Evolutionary conservation across 37 sponge, comb jelly and placozoan genomes (phyloP).

Genomic region (Eunapius fragilis): DNA sequence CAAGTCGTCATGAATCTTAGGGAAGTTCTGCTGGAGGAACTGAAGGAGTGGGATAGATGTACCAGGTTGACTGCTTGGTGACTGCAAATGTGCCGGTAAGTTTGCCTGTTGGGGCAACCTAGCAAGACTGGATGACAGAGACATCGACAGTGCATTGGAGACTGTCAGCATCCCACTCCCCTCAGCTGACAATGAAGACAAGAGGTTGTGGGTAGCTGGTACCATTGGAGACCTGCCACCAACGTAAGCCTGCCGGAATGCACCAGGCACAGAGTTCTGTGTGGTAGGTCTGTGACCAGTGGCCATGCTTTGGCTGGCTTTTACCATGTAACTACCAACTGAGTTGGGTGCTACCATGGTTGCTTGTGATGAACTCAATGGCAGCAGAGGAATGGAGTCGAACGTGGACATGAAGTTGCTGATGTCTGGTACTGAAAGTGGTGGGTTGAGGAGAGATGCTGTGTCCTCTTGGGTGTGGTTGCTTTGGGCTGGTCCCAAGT

Average conservation of each 20-base stretch:
- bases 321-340: background rate
- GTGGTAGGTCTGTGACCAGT: background rate
- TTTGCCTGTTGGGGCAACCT: background rate
- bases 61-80: background rate
- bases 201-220: background rate
- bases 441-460: background rate
- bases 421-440: constrained; percentile 3
- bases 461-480: background rate
- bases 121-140: background rate
- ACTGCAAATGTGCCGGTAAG: background rate
- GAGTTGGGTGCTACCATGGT: background rate
- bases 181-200: background rate
- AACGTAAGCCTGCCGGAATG: background rate
- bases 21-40: constrained; percentile 51
- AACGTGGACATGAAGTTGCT: background rate
- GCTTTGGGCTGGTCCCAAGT: background rate
- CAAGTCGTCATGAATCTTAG: constrained; percentile 15
- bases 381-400: background rate
- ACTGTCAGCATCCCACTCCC: background rate
- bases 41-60: constrained; percentile 35
- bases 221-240: background rate
- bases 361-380: background rate
- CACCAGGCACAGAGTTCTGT: background rate
- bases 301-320: background rate
- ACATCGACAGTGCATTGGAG: background rate